Evolutionary conservation across 1,140 invertebrate species (phyloP).

Genomic region (Saccostrea echinata): DNA sequence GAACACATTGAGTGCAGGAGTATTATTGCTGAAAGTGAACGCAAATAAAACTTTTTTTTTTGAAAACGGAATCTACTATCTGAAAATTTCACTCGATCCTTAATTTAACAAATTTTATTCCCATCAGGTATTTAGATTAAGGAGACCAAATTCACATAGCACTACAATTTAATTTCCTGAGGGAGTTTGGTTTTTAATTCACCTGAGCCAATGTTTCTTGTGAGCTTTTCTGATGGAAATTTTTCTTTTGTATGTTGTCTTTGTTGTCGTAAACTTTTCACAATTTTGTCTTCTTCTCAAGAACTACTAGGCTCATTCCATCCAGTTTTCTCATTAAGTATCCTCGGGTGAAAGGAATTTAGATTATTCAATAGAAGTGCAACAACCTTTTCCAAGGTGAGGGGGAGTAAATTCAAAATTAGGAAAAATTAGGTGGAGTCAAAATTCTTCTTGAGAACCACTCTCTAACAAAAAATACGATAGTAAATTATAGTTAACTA

Average conservation of each 20-base stretch:
- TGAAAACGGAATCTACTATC: neutral
- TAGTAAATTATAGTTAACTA: too few species aligned
- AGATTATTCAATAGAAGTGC: too few species aligned
- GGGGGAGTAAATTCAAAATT: neutral
- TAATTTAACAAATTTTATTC: too few species aligned
- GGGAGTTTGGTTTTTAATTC: neutral
- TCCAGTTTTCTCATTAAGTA: neutral
- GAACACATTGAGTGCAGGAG: neutral
- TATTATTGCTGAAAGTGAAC: neutral
- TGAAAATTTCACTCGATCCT: too few species aligned
- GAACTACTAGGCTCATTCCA: neutral
- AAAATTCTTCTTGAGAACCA: neutral
- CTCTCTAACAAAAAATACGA: neutral
- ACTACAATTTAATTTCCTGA: too few species aligned
- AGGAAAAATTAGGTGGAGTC: neutral
- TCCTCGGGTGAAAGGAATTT: neutral
- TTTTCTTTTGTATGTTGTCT: neutral
- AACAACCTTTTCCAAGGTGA: neutral
- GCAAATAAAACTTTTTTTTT: neutral
- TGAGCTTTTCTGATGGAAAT: neutral
- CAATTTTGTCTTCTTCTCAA: neutral
- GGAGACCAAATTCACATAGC: too few species aligned
- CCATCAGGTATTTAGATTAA: too few species aligned
- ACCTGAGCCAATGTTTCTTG: neutral
- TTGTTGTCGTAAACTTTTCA: neutral